Evolutionary conservation across 2,888 invertebrate genomes (phyloP).

Genomic region (Colostygia pectinataria): DNA sequence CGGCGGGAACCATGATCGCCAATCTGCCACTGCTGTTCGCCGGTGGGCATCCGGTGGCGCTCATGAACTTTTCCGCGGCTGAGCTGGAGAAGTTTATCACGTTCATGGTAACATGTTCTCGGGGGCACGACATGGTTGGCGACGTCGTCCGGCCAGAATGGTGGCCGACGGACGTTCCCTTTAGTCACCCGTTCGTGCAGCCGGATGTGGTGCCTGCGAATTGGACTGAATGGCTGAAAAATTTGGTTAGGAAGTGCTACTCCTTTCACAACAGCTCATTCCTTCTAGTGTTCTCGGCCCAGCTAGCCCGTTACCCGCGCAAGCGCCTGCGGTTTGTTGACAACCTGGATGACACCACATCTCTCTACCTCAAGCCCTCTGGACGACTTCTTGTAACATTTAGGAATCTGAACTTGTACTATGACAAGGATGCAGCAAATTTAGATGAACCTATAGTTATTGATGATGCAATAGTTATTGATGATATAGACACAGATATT

Average conservation of each 20-base stretch:
- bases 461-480: slow-evolving; percentile 22
- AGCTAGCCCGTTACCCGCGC: slow-evolving; percentile 85
- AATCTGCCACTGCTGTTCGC: slow-evolving; percentile 88
- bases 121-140: slow-evolving; percentile 84
- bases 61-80: slow-evolving; percentile 83
- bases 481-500: slow-evolving; percentile 38
- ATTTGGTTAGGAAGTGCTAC: slow-evolving; percentile 87
- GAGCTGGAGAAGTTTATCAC: slow-evolving; percentile 88
- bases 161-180: slow-evolving; percentile 87
- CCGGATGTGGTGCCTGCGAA: slow-evolving; percentile 72
- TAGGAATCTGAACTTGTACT: slow-evolving; percentile 88
- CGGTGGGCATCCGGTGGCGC: slow-evolving; percentile 87
- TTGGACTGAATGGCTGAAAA: slow-evolving; percentile 85
- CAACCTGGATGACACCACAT: slow-evolving; percentile 88
- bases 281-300: slow-evolving; percentile 87
- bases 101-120: slow-evolving; percentile 89
- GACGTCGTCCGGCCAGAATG: slow-evolving; percentile 85
- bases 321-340: slow-evolving; percentile 86
- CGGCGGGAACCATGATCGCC: slow-evolving; percentile 85
- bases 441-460: slow-evolving; percentile 23
- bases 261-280: slow-evolving; percentile 88
- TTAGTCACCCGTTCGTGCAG: slow-evolving; percentile 85
- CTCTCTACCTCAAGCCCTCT: slow-evolving; percentile 85
- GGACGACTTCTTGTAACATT: slow-evolving; percentile 88
- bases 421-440: slow-evolving; percentile 49